Evolutionary conservation across 2,113 vertebrate genomes (phyloP), one percentile per base, ranked within the genome.

Genomic region (Rhinoderma darwinii): DNA sequence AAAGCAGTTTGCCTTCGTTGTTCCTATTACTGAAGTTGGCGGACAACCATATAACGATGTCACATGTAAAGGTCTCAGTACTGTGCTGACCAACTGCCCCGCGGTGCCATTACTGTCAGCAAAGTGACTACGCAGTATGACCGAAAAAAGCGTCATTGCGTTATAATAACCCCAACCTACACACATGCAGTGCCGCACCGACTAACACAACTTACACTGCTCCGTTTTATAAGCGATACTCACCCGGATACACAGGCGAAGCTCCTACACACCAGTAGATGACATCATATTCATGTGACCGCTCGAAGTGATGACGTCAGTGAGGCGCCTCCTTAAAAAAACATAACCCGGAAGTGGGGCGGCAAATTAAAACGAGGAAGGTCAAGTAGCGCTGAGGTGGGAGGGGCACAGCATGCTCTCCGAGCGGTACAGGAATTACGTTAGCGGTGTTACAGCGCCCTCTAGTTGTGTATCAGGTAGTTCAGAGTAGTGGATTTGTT

Each of bases 201-300:
- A 39, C 66, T 9, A 17, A 18, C 32, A 18, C 32, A 20, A 8
- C 32, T 37, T 2, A 20, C 30, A 37, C 66, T 6, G 32, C 17
- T 37, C n/a, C 27, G n/a, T 0, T 2, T 15, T 15, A 66, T 25
- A 0, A 43, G 32, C 54, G 4, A 4, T 8, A 27, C 54, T 63
- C 59, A 82, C 79, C 79, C 8, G 56, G 37, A 82, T 27, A 44
- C 35, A 44, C 56, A 32, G 6, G 15, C 22, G n/a, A 82, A 27
- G 14, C 41, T 27, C 37, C 56, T 30, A 44, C 35, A 27, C 5
- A 17, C 41, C 39, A 30, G 9, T 1, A 22, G 59, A 66, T 82
- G 79, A 82, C 79, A 63, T 43, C 79, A 82, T 18, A 18, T 7
- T 25, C 79, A 82, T 27, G 79, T 63, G 56, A 82, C 50, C 59